Evolutionary conservation across 2,113 vertebrate genomes (phyloP).

Genomic region (Maccullochella peelii): DNA sequence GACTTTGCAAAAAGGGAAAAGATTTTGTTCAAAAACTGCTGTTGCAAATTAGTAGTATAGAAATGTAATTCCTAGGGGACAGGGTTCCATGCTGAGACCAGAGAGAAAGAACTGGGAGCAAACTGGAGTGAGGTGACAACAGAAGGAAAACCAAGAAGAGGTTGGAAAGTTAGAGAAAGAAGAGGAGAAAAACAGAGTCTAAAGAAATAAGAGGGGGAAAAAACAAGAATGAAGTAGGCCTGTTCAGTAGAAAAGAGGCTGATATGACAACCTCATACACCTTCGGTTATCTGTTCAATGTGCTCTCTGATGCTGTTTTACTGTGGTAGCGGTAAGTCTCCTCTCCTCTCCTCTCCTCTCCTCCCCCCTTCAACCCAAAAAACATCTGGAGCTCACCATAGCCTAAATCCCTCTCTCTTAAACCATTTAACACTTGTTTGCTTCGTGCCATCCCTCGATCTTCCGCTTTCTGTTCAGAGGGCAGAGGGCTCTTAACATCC

Average conservation of each 20-base stretch:
- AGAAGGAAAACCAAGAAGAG: neutral
- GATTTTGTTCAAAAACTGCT: too few species aligned
- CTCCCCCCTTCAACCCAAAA: conserved; percentile 28
- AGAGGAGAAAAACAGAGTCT: neutral
- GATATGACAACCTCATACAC: neutral
- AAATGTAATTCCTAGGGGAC: too few species aligned
- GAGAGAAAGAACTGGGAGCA: neutral
- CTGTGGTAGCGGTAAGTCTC: neutral
- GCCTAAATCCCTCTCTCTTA: conserved; percentile 43
- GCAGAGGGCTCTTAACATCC: conserved; percentile 31
- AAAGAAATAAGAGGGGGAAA: neutral
- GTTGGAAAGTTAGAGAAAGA: neutral
- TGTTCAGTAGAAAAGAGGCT: neutral
- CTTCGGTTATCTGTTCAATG: conserved; percentile 19
- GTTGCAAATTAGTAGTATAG: too few species aligned
- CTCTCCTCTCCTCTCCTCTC: conserved; percentile 1
- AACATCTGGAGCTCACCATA: conserved; percentile 41
- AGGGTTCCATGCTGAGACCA: too few species aligned
- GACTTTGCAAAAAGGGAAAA: neutral
- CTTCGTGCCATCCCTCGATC: conserved; percentile 33
- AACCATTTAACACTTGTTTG: conserved; percentile 57
- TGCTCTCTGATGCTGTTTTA: neutral
- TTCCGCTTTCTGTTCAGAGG: conserved; percentile 41
- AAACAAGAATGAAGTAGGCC: neutral
- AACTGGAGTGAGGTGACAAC: neutral